Evolutionary conservation across 2,888 invertebrate genomes (phyloP).

Genomic region (Sphaerophoria rueppellii): DNA sequence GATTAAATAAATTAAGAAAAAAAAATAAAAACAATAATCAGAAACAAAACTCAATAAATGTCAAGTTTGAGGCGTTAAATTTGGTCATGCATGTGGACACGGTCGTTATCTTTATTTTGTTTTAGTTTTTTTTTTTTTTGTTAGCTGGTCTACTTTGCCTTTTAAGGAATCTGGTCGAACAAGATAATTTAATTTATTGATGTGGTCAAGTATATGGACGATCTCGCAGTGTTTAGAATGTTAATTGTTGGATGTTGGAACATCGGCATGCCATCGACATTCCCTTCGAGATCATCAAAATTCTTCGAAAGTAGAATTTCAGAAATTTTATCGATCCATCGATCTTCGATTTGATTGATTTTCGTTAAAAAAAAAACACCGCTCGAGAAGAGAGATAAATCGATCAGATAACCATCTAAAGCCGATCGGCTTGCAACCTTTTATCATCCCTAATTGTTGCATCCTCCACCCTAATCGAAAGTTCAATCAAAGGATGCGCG

Average conservation of each 20-base stretch:
- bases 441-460: conserved; percentile 68
- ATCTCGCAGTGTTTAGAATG: conserved; percentile 35
- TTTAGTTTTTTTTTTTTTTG: neutral
- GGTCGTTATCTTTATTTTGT: conserved; percentile 24
- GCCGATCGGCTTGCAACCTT: conserved; percentile 64
- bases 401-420: conserved; percentile 45
- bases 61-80: conserved; percentile 50
- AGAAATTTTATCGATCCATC: conserved; percentile 41
- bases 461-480: conserved; percentile 34
- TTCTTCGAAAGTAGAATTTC: conserved; percentile 32
- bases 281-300: conserved; percentile 20
- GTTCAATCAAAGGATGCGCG: conserved; percentile 45
- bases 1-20: neutral
- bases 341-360: conserved; percentile 66
- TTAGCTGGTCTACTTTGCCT: conserved; percentile 1
- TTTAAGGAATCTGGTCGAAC: conserved; percentile 18
- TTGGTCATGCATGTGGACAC: conserved; percentile 25
- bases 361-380: conserved; percentile 6
- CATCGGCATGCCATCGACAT: conserved; percentile 47
- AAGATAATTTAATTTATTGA: conserved; percentile 48
- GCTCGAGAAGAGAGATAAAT: conserved; percentile 39
- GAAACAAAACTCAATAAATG: conserved; percentile 30
- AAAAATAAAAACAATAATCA: conserved; percentile 2
- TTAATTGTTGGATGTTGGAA: conserved; percentile 37
- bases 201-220: conserved; percentile 12